These are phyloP conservation scores for Lontra canadensis DNA, from an alignment of 2,113 vertebrate genomes.

Conservation along the genomic window DNA sequence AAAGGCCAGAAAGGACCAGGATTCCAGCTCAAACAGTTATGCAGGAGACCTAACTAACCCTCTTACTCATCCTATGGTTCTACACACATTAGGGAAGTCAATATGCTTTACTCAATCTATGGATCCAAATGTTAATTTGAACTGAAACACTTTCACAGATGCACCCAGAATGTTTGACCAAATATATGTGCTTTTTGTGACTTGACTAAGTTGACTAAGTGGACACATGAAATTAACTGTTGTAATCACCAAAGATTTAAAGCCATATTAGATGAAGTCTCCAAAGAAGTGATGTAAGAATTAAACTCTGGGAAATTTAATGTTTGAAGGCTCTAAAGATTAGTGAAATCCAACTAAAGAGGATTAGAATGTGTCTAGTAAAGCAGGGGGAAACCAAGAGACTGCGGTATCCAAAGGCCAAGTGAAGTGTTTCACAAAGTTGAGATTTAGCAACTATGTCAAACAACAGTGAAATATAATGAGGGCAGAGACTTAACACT, in stretches of 20 bases:
- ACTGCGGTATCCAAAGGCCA: neutral
- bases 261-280: neutral
- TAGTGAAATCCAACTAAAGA: neutral
- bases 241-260: neutral
- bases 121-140: neutral
- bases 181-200: neutral
- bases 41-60: neutral
- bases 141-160: neutral
- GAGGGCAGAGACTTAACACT: neutral
- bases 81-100: neutral
- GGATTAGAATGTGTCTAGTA: neutral
- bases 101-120: neutral
- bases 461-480: neutral
- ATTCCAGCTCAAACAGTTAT: neutral
- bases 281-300: neutral
- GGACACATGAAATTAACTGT: neutral
- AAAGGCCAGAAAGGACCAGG: neutral
- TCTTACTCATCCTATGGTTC: neutral
- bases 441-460: neutral
- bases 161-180: neutral
- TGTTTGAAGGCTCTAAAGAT: neutral
- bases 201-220: neutral
- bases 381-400: neutral
- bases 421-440: neutral
- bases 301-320: neutral